phyloP scores from a whole-genome alignment of 2,888 invertebrate species.

The Cataglyphis cursor region DNA sequence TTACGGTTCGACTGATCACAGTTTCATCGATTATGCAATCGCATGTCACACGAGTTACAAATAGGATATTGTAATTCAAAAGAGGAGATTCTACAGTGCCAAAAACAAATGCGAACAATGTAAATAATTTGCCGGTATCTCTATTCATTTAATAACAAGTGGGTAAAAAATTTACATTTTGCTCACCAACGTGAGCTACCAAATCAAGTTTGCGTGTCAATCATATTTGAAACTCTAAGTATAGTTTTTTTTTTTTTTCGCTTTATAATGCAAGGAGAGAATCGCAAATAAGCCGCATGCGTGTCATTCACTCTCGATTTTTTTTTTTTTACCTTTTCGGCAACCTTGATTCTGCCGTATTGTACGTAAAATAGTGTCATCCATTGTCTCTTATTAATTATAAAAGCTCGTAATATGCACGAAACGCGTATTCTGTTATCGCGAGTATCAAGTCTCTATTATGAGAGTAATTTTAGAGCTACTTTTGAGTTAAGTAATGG shows the following conservation, averaged over 20 bases:
- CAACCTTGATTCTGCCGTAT: background rate
- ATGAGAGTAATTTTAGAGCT: constrained; percentile 1
- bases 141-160: background rate
- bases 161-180: background rate
- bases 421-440: background rate
- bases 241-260: background rate
- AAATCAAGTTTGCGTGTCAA: background rate
- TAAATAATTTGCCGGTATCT: background rate
- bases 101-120: background rate
- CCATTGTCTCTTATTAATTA: constrained; percentile 15
- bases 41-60: background rate
- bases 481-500: constrained; percentile 39
- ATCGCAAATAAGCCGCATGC: background rate
- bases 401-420: background rate
- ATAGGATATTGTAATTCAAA: background rate
- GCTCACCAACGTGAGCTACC: background rate
- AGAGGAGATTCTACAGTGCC: background rate
- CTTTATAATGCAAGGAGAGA: background rate
- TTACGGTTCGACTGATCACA: background rate
- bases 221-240: background rate
- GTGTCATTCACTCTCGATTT: constrained; percentile 21
- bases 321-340: background rate
- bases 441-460: constrained; percentile 9
- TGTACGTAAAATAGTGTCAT: background rate
- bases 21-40: constrained; percentile 24